phyloP scores from a whole-genome alignment of 2,113 vertebrate genomes.

The Verasper variegatus region DNA sequence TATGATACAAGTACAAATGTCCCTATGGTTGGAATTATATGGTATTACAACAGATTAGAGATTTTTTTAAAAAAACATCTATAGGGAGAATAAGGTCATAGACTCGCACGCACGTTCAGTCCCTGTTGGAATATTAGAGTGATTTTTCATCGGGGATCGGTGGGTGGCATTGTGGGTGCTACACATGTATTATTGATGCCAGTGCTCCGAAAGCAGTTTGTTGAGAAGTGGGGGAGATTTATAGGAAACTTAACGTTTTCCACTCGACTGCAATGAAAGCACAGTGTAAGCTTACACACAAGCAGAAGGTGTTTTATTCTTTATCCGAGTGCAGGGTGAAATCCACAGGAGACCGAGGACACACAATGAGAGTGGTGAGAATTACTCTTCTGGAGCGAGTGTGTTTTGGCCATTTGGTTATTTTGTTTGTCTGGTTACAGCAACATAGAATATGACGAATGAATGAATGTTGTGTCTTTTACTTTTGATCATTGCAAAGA shows the following conservation, averaged over 20 bases:
- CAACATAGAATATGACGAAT: neutral
- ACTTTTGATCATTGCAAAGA: conserved; percentile 3
- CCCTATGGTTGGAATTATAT: conserved; percentile 18
- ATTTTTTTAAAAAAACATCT: neutral
- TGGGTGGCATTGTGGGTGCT: conserved; percentile 33
- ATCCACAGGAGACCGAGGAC: conserved; percentile 23
- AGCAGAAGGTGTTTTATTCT: conserved; percentile 37
- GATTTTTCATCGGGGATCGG: conserved; percentile 49
- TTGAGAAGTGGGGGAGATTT: conserved; percentile 43
- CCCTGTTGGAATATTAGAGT: conserved; percentile 43
- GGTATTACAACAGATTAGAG: conserved; percentile 19
- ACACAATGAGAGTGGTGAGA: conserved; percentile 39
- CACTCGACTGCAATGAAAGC: conserved; percentile 38
- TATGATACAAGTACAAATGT: neutral
- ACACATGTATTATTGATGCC: conserved; percentile 60
- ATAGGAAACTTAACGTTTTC: conserved; percentile 51
- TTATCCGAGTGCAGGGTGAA: conserved; percentile 37
- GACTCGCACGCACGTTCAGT: neutral
- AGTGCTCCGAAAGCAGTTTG: conserved; percentile 48
- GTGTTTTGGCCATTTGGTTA: neutral
- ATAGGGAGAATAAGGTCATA: conserved; percentile 11
- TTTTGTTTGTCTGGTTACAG: neutral
- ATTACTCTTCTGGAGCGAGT: conserved; percentile 18
- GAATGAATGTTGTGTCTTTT: neutral
- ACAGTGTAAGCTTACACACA: conserved; percentile 34